Conservation (phyloP, 2,888 invertebrate species). For the Drosophila borealis region DNA sequence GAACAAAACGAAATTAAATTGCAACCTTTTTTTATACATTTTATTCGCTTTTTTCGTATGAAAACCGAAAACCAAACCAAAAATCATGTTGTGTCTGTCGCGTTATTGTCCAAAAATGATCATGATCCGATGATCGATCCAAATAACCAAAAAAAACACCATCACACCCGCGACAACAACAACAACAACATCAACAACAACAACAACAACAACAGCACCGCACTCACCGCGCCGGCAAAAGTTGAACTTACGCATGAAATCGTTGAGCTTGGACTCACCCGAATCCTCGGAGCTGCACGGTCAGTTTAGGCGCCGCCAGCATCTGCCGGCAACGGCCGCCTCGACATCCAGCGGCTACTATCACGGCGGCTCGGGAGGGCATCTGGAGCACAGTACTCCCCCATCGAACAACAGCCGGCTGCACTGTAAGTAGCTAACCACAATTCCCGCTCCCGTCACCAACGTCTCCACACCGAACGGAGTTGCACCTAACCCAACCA, state of each 20-base stretch:
- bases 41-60: conserved; percentile 61
- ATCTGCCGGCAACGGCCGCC: conserved; percentile 86
- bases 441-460: conserved; percentile 36
- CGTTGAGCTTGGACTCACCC: conserved; percentile 97
- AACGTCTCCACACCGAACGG: conserved; percentile 35
- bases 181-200: conserved; percentile 33
- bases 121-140: conserved; percentile 8
- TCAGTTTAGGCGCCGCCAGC: conserved; percentile 89
- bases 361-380: conserved; percentile 85
- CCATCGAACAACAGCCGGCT: conserved; percentile 87
- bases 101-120: conserved; percentile 38
- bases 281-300: conserved; percentile 94
- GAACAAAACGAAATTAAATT: conserved; percentile 66
- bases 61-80: conserved; percentile 47
- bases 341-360: conserved; percentile 83
- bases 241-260: conserved; percentile 98
- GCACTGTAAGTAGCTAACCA: conserved; percentile 86
- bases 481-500: conserved; percentile 37
- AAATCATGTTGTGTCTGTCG: conserved; percentile 62
- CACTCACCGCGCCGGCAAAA: conserved; percentile 98
- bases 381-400: conserved; percentile 85
- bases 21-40: conserved; percentile 67
- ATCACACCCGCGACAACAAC: conserved; percentile 20
- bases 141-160: conserved; percentile 28
- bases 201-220: conserved; percentile 89